Conservation (phyloP, 2,888 invertebrate species). For the Xiphydria camelus region DNA sequence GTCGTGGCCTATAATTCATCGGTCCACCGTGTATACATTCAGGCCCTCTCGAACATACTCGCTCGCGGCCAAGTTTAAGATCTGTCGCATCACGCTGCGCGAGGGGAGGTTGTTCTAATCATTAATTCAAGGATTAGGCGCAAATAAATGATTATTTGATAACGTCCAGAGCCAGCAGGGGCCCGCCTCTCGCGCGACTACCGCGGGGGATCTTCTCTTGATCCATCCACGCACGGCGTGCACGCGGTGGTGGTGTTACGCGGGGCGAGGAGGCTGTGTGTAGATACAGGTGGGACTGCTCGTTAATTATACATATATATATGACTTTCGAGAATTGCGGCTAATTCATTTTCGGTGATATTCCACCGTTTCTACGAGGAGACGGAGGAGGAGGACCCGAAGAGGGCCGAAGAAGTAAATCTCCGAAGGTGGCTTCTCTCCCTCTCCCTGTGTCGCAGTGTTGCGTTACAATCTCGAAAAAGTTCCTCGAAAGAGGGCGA, state of each 20-base stretch:
- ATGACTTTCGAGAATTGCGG: slow-evolving; percentile 40
- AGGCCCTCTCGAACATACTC: not conserved
- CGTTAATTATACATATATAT: slow-evolving; percentile 43
- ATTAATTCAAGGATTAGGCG: slow-evolving; percentile 57
- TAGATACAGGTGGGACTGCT: slow-evolving; percentile 40
- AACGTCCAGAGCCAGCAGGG: slow-evolving; percentile 46
- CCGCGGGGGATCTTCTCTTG: slow-evolving; percentile 33
- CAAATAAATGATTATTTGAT: slow-evolving; percentile 57
- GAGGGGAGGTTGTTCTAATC: slow-evolving; percentile 46
- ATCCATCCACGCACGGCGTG: slow-evolving; percentile 22
- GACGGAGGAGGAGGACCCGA: too few relatives aligned
- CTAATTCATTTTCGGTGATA: slow-evolving; percentile 40
- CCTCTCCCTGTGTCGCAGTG: slow-evolving; percentile 9
- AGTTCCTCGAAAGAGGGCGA: too few relatives aligned
- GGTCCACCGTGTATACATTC: too few relatives aligned
- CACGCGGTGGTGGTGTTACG: slow-evolving; percentile 9
- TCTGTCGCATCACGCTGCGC: slow-evolving; percentile 47
- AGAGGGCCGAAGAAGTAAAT: too few relatives aligned
- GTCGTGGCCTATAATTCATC: too few relatives aligned
- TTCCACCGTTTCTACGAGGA: too few relatives aligned
- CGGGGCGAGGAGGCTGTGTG: slow-evolving; percentile 8
- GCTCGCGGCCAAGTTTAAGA: slow-evolving; percentile 48
- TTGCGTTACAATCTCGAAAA: too few relatives aligned
- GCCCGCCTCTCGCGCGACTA: slow-evolving; percentile 29
- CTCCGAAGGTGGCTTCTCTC: too few relatives aligned